Evolutionary conservation across 2,797 vertebrate species (phyloP), one percentile per base, ranked within the genome.

Genomic region (Sciaenops ocellatus): DNA sequence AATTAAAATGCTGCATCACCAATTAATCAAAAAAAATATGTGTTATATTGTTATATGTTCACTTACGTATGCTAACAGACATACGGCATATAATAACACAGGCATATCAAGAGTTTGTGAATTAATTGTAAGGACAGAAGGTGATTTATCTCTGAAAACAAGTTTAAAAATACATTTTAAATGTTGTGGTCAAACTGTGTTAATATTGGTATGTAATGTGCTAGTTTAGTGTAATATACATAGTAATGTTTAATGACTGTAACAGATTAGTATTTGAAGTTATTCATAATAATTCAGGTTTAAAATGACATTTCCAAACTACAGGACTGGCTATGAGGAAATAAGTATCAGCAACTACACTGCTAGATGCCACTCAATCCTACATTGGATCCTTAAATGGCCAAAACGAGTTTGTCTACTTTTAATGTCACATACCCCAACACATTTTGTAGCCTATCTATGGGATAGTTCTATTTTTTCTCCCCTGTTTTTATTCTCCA

Each of bases 41-140:
- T 34, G 6, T 16, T 34, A 46, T 70, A 48, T 81, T 18, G 15
- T 73, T 50, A 1, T 48, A 42, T 18, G 42, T 61, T 50, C 47
- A 65, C 34, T 42, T 15, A 28, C 1, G 3, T 11, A 51, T 30
- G 10, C 24, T 64, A 28, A 56, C 17, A 64, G 17, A 55, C 16
- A 3, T 26, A 30, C 28, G 10, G 1, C 46, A 24, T 72, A 1
- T 44, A 73, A 7, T 18, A 52, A 7, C 10, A 57, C 42, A 52
- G 28, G 6, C 3, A 22, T 44, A 54, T 54, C 16, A 20, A 26
- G 3, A 61, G 18, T 54, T 54, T 54, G 8, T 51, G 24, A 15
- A 26, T 51, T 22, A 13, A 56, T 24, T 75, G 2, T 42, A 38
- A 41, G 44, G 7, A 11, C 1, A 1, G 44, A 18, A 28, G 3